Evolutionary conservation across 2,113 vertebrate species (phyloP).

Genomic region (Oryzias woworae): DNA sequence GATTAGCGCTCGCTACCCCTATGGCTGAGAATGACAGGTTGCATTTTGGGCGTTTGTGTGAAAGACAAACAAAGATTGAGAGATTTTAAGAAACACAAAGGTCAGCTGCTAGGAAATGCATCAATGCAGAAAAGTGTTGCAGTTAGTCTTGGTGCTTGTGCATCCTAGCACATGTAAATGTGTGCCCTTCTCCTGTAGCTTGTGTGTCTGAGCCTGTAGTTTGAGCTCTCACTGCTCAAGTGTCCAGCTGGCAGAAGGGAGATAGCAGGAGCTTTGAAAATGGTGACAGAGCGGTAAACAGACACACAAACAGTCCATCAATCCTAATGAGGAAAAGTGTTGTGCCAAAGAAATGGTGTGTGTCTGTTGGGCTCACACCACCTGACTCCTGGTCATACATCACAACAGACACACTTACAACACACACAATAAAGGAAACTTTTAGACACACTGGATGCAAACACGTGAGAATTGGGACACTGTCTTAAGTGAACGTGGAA

Average conservation of each 20-base stretch:
- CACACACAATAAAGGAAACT: conserved; percentile 21
- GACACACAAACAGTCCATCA: conserved; percentile 59
- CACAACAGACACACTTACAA: conserved; percentile 38
- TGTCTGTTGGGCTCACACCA: not conserved
- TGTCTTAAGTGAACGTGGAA: conserved; percentile 9
- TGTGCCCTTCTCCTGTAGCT: conserved; percentile 17
- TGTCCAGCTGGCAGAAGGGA: conserved; percentile 70
- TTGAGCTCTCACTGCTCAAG: conserved; percentile 49
- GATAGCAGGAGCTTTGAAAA: conserved; percentile 69
- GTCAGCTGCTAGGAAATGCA: conserved; percentile 28
- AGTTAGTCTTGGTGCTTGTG: conserved; percentile 3
- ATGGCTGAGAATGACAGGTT: conserved; percentile 20
- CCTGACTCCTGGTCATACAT: conserved; percentile 46
- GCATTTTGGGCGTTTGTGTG: conserved; percentile 52
- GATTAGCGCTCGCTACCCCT: conserved; percentile 47
- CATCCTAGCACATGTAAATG: conserved; percentile 33
- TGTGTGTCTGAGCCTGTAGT: conserved; percentile 29
- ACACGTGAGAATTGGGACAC: conserved; percentile 25
- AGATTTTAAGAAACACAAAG: conserved; percentile 51
- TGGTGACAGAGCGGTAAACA: conserved; percentile 57
- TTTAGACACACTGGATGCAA: conserved; percentile 17
- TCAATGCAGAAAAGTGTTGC: conserved; percentile 10
- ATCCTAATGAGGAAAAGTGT: conserved; percentile 64
- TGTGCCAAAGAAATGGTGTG: conserved; percentile 37
- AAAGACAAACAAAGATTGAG: conserved; percentile 53